Percentiles rank a stretch among this genome's conserved stretches.
Conservation (phyloP, 2,113 vertebrate genomes). For the Perca fluviatilis region DNA sequence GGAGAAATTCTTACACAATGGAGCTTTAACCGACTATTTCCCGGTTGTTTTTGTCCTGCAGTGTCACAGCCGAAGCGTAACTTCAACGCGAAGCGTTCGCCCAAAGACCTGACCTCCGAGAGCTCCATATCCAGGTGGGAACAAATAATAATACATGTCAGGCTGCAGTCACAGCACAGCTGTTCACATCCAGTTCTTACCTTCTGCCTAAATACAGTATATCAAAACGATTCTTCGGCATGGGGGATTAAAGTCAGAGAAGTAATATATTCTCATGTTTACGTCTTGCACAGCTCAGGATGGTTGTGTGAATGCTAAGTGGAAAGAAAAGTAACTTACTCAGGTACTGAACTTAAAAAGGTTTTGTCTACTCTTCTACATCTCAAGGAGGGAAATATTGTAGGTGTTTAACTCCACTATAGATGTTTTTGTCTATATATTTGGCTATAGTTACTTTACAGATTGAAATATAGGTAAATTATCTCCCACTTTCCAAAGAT, state of each 20-base stretch:
- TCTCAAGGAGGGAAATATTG: background rate
- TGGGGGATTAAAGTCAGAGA: background rate
- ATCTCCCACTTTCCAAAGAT: too few species aligned
- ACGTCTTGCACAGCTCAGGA: background rate
- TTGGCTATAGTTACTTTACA: background rate
- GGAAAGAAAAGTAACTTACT: too few species aligned
- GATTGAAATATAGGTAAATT: background rate
- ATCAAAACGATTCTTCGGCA: too few species aligned
- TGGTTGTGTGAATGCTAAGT: background rate
- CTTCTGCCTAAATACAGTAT: background rate
- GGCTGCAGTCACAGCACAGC: background rate
- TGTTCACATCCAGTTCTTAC: background rate
- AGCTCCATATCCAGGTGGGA: conserved; percentile 93
- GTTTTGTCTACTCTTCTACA: background rate
- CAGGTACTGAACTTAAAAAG: too few species aligned
- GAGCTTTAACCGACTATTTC: background rate
- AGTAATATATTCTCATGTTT: too few species aligned
- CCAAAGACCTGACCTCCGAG: conserved; percentile 95
- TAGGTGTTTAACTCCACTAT: background rate
- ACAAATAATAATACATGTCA: background rate
- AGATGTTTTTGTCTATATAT: background rate
- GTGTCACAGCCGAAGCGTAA: conserved; percentile 94
- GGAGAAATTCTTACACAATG: too few species aligned
- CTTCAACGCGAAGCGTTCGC: conserved; percentile 91
- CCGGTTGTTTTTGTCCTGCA: conserved; percentile 64